Evolutionary conservation across 1,140 invertebrate genomes (phyloP).

Genomic region (Schlechtendalia chinensis): DNA sequence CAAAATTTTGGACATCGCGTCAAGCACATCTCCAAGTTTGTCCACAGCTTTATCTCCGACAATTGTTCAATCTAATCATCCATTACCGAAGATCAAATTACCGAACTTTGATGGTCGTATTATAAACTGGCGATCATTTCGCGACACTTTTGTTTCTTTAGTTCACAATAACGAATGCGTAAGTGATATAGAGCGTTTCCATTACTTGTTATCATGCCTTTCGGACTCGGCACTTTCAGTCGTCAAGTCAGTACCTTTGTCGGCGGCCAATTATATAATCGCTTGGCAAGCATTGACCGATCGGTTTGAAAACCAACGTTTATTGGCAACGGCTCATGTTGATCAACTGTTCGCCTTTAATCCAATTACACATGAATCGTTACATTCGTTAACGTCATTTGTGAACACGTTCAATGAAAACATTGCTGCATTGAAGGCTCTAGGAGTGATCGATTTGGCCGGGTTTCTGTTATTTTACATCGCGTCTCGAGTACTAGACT

Average conservation of each 20-base stretch:
- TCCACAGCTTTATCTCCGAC: too few relatives aligned
- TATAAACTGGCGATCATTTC: neutral
- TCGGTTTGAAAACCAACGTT: neutral
- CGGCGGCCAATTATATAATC: neutral
- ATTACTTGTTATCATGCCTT: neutral
- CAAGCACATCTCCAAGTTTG: too few relatives aligned
- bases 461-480: conserved; percentile 14
- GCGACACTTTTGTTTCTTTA: neutral
- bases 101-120: neutral
- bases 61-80: too few relatives aligned
- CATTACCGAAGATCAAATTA: neutral
- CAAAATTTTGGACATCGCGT: neutral
- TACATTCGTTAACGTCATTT: neutral
- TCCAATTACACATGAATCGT: neutral
- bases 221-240: neutral
- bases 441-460: neutral
- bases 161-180: neutral
- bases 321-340: neutral
- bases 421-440: neutral
- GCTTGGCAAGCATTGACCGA: neutral
- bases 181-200: neutral
- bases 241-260: neutral
- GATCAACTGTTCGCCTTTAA: conserved; percentile 8
- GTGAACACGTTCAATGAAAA: neutral
- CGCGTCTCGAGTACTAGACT: neutral